phyloP scores from a whole-genome alignment of 2,113 vertebrate species.

The Eulemur macaco region DNA sequence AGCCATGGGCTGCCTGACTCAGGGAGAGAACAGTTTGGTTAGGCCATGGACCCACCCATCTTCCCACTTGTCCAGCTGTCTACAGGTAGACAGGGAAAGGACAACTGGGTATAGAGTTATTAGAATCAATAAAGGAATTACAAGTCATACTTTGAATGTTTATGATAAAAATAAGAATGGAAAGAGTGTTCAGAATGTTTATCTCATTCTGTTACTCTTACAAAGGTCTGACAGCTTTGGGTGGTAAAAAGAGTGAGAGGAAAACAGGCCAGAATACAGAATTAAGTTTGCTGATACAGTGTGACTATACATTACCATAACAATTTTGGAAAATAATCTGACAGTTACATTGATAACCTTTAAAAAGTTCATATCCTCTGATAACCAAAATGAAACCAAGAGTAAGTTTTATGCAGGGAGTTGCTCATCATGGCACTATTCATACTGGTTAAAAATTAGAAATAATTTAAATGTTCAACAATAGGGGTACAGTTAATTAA shows the following conservation, averaged over 20 bases:
- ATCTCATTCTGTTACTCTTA: background rate
- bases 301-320: background rate
- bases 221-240: background rate
- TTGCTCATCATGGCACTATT: background rate
- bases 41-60: background rate
- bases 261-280: background rate
- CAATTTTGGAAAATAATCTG: background rate
- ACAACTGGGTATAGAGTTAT: background rate
- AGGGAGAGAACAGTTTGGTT: background rate
- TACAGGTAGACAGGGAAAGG: background rate
- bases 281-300: background rate
- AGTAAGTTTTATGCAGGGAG: background rate
- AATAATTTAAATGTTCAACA: background rate
- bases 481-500: background rate
- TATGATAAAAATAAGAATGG: background rate
- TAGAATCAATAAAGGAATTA: background rate
- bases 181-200: background rate
- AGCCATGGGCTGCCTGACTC: background rate
- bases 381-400: background rate
- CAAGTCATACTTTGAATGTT: background rate
- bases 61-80: background rate
- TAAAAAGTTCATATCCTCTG: background rate
- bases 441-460: background rate
- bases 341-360: background rate
- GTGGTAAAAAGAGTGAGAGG: background rate